Evolutionary conservation across 2,797 vertebrate genomes (phyloP).

Genomic region (Melanotaenia trifasciata): DNA sequence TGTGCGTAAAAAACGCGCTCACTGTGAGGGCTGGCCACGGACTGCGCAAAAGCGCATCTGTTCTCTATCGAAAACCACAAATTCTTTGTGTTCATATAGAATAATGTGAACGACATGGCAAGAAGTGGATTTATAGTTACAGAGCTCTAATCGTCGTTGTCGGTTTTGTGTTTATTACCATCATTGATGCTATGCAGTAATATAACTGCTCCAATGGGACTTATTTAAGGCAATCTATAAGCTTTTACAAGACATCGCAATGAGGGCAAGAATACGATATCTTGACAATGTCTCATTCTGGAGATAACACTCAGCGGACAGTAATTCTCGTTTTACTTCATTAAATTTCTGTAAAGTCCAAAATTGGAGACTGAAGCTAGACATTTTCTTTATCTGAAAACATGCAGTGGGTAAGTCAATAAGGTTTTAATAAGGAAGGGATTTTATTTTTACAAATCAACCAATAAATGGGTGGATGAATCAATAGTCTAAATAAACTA

Average conservation of each 20-base stretch:
- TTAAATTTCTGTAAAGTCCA: background rate
- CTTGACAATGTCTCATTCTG: background rate
- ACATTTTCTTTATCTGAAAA: background rate
- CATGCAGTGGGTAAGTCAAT: no score
- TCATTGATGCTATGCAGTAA: background rate
- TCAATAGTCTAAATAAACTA: no score
- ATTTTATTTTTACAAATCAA: no score
- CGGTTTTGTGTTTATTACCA: constrained; percentile 11
- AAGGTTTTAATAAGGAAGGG: no score
- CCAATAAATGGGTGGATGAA: no score
- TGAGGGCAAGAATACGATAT: background rate
- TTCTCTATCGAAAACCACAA: constrained; percentile 50
- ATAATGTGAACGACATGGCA: constrained; percentile 16
- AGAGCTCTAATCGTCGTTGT: background rate
- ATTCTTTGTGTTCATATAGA: constrained; percentile 15
- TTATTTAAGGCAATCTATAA: constrained; percentile 1
- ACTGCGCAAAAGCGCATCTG: constrained; percentile 70
- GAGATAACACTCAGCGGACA: background rate
- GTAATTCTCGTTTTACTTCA: background rate
- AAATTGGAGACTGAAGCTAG: background rate
- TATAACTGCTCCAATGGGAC: background rate
- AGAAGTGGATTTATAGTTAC: constrained; percentile 4
- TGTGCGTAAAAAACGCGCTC: constrained; percentile 70
- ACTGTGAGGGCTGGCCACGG: constrained; percentile 43
- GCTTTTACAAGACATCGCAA: background rate